phyloP scores from a whole-genome alignment of 2,888 invertebrate genomes.

The Neuroscelio doddi region DNA sequence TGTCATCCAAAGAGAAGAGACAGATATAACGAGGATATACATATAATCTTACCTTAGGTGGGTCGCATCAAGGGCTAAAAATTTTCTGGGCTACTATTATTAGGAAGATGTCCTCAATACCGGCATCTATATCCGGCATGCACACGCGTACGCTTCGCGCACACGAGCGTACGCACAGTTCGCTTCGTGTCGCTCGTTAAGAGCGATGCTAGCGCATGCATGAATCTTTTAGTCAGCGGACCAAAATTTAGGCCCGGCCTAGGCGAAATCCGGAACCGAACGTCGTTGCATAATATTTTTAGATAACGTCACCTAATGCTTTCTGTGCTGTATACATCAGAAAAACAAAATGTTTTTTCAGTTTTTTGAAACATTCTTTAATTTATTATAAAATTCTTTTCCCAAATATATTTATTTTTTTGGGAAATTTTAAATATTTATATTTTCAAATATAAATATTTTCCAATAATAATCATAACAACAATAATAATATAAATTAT shows the following conservation, averaged over 20 bases:
- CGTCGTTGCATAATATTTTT: not conserved
- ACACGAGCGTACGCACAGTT: slow-evolving; percentile 12
- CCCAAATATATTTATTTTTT: too few species aligned
- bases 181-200: slow-evolving; percentile 24
- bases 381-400: too few species aligned
- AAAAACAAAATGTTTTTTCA: too few species aligned
- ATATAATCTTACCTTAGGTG: slow-evolving; percentile 51
- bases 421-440: too few species aligned
- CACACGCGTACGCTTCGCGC: slow-evolving; percentile 53
- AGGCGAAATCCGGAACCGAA: not conserved
- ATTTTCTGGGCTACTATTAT: slow-evolving; percentile 70
- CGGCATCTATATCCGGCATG: slow-evolving; percentile 66
- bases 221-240: too few species aligned
- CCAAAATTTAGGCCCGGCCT: slow-evolving; percentile 18
- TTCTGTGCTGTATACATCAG: too few species aligned
- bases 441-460: too few species aligned
- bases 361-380: too few species aligned
- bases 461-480: too few species aligned
- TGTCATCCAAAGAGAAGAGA: slow-evolving; percentile 19
- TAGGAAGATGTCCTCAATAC: slow-evolving; percentile 71
- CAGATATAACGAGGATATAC: slow-evolving; percentile 29
- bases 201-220: too few species aligned
- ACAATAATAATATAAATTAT: too few species aligned
- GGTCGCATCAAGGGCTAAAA: slow-evolving; percentile 70
- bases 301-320: not conserved